A percentile compares a stretch with the other conserved stretches of the same genome.
Evolutionary conservation across 2,113 vertebrate species (phyloP).

Genomic region (Oryzias celebensis): DNA sequence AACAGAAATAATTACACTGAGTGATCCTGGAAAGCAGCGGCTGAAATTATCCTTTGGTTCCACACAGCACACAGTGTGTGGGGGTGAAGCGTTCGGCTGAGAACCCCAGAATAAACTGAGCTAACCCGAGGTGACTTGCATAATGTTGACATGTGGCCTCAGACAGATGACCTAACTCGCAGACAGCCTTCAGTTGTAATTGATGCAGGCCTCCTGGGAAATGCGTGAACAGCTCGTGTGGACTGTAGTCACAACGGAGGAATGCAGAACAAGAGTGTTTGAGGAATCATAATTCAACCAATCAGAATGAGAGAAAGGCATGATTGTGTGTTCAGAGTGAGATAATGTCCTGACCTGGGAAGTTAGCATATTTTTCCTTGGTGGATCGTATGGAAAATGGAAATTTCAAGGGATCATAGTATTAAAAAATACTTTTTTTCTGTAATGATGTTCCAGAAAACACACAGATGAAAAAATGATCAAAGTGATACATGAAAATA

Average conservation of each 20-base stretch:
- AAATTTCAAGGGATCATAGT: no score
- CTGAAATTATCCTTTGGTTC: no score
- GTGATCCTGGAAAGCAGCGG: not conserved
- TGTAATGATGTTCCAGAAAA: no score
- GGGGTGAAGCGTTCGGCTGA: slow-evolving; percentile 7
- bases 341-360: not conserved
- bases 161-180: slow-evolving; percentile 39
- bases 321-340: not conserved
- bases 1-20: not conserved
- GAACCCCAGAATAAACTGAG: not conserved
- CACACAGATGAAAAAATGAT: no score
- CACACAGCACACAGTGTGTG: no score
- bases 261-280: slow-evolving; percentile 36
- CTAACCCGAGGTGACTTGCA: slow-evolving; percentile 17
- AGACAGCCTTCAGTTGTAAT: slow-evolving; percentile 24
- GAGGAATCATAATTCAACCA: not conserved
- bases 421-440: no score
- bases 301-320: slow-evolving; percentile 1
- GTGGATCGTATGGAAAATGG: no score
- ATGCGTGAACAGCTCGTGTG: slow-evolving; percentile 11
- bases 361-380: no score
- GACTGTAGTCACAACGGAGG: slow-evolving; percentile 8
- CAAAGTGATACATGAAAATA: no score
- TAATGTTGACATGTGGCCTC: slow-evolving; percentile 34
- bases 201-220: not conserved